Base-by-base conservation (phyloP, 2,113 vertebrate species). In the Blennius ocellaris region DNA sequence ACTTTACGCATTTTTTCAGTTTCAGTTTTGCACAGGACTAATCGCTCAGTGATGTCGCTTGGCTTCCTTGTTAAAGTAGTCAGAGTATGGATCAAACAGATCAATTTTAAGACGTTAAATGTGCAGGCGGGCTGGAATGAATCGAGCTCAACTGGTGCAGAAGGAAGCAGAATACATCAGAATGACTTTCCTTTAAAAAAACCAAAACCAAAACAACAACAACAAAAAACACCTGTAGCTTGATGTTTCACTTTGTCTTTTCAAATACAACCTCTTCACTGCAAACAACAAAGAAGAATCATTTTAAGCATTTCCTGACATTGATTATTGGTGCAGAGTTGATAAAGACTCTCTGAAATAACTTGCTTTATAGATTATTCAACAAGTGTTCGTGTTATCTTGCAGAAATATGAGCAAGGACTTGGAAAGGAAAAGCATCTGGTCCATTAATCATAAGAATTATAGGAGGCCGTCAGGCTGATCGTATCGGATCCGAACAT, bases 191-290 rank as follows among this genome's bases (percentile, higher is more conserved):
- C 47, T 56, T 43, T 37, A 6, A 36, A 61, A 30, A 30, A 47
- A 40, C 3, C 2, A 30, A 30, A 30, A 30, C 2, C 21, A 30
- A 30, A 30, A 30, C 4, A 30, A 30, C 2, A 30, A 30, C 21
- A 30, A 30, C 21, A 30, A 30, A 30, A 30, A 57, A 21, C 56
- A 70, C 52, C 16, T 63, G 51, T 72, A 30, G 3, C 15, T 30
- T 73, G 45, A 41, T 16, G 37, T 12, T 70, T 57, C 36, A 58
- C 16, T 58, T 9, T 66, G 54, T 64, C 47, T 8, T 14, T n/a
- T 51, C n/a, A 69, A 30, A 14, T 14, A 0, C 11, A 43, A 56
- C 59, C 52, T 45, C 30, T 63, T 48, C 5, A 51, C 38, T 44
- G n/a, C 30, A 37, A 61, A 81, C 43, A 59, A 40, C 43, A 7